These are phyloP conservation scores for Mesoligia furuncula DNA, from an alignment of 2,888 invertebrate genomes.

Conservation along the genomic window DNA sequence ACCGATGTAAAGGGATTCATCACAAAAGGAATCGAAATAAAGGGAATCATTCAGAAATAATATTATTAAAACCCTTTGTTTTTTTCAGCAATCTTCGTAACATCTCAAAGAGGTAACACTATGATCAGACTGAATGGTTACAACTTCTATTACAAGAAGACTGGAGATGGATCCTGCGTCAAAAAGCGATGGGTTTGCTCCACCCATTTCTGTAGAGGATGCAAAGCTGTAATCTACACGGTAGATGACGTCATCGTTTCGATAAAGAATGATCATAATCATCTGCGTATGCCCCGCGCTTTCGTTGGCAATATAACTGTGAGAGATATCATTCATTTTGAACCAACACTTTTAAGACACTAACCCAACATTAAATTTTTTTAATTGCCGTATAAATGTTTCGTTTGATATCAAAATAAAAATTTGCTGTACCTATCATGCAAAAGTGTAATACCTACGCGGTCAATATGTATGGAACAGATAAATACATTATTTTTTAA, in stretches of 20 bases:
- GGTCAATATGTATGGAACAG: too few species aligned
- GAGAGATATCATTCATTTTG: not conserved
- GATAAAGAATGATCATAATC: constrained; percentile 53
- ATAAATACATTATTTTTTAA: too few species aligned
- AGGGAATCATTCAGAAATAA: not conserved
- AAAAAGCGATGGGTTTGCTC: constrained; percentile 72
- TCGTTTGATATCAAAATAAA: too few species aligned
- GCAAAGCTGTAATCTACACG: constrained; percentile 68
- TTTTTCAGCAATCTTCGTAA: constrained; percentile 54
- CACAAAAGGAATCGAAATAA: not conserved
- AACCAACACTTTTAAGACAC: not conserved
- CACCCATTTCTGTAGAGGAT: constrained; percentile 58
- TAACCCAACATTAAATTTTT: too few species aligned
- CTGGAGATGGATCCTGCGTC: not conserved
- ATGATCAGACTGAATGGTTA: constrained; percentile 50
- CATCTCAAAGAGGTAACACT: constrained; percentile 55
- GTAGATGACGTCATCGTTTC: constrained; percentile 60
- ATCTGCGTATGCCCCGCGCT: constrained; percentile 15
- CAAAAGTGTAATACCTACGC: too few species aligned
- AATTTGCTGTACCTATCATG: too few species aligned
- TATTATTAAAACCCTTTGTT: not conserved
- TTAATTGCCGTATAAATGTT: too few species aligned
- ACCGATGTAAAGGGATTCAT: not conserved
- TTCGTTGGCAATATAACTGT: not conserved
- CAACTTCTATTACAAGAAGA: constrained; percentile 58